Evolutionary conservation across 37 sponge, comb jelly and placozoan genomes (phyloP).

Genomic region (Mnemiopsis leidyi): DNA sequence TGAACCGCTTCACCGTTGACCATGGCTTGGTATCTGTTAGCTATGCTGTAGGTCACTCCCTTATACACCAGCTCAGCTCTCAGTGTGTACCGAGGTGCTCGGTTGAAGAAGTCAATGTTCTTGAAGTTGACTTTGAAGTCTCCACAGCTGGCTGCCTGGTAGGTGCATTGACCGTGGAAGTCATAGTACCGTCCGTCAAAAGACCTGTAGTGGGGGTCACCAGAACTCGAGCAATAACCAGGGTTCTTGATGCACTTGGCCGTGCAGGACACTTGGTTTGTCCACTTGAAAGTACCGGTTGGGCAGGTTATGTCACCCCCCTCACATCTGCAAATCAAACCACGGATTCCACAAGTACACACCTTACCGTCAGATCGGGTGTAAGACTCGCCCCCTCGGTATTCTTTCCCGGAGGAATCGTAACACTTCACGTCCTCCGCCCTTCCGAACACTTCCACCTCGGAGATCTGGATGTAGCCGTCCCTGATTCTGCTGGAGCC

Average conservation of each 20-base stretch:
- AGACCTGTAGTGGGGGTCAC: constrained; percentile 43
- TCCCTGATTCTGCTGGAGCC: neutral
- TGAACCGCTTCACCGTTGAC: constrained; percentile 6
- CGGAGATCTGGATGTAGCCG: neutral
- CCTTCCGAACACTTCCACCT: neutral
- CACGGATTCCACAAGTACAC: constrained; percentile 8
- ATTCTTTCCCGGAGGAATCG: neutral
- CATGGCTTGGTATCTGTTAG: neutral
- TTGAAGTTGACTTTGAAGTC: constrained; percentile 35
- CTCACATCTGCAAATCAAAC: neutral
- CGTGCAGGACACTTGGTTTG: constrained; percentile 3
- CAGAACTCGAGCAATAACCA: constrained; percentile 1
- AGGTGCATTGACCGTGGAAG: constrained; percentile 32
- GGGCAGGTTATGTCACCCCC: neutral
- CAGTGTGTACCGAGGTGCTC: neutral
- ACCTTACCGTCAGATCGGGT: neutral
- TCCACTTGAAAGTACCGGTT: neutral
- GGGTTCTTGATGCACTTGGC: neutral
- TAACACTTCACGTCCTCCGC: neutral
- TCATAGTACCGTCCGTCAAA: constrained; percentile 34
- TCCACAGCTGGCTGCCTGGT: constrained; percentile 60
- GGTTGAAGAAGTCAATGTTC: neutral
- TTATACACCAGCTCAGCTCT: neutral
- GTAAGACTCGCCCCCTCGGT: neutral
- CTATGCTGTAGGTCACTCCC: neutral